A percentile compares a stretch with the other conserved stretches of the same genome.
phyloP scores from a whole-genome alignment of 2,797 vertebrate genomes.

The Oceanodroma leucorhoa region DNA sequence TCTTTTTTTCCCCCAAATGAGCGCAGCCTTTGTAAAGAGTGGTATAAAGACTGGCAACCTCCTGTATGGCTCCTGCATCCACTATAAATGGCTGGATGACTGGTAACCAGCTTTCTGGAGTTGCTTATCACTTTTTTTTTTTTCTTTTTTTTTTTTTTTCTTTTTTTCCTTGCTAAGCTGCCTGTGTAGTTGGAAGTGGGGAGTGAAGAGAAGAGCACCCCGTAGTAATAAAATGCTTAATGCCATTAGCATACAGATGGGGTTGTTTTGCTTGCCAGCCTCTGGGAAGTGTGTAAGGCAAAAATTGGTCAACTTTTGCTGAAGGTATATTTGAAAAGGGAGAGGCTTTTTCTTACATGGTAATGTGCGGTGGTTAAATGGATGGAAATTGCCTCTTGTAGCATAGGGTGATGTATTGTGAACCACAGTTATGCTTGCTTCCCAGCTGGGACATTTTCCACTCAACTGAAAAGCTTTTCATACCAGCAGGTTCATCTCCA shows the following conservation, averaged over 20 bases:
- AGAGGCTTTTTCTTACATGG: not conserved
- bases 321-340: not conserved
- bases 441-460: not conserved
- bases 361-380: not conserved
- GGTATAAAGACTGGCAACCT: not conserved
- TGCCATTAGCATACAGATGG: not conserved
- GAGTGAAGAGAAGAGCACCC: not conserved
- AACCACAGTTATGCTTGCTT: not conserved
- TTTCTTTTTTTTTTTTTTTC: no score
- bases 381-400: not conserved
- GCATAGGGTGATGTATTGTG: not conserved
- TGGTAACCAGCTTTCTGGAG: not conserved
- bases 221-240: not conserved
- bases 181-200: not conserved
- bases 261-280: not conserved
- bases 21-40: not conserved
- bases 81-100: not conserved
- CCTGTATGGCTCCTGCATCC: not conserved
- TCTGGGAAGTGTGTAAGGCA: not conserved
- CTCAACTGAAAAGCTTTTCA: not conserved
- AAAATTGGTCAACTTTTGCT: not conserved
- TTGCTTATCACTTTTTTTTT: not conserved
- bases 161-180: rapidly evolving
- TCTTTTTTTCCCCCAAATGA: not conserved
- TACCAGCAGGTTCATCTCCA: not conserved